phyloP scores from a whole-genome alignment of 2,797 vertebrate genomes.

The Coregonus ussuriensis region DNA sequence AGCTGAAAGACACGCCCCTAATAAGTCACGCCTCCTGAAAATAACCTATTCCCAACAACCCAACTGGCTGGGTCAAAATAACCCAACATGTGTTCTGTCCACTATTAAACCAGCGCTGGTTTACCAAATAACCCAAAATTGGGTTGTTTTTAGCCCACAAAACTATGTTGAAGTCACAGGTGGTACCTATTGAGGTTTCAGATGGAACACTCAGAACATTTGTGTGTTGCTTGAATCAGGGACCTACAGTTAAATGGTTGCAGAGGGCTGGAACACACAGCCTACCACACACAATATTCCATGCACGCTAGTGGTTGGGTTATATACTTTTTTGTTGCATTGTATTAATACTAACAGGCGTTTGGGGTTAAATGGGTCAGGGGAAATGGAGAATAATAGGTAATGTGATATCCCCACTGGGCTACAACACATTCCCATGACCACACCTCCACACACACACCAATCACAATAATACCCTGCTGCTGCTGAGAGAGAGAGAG shows the following conservation, averaged over 20 bases:
- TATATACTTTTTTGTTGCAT: not conserved
- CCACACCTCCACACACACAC: constrained; percentile 17
- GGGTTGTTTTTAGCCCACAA: no score
- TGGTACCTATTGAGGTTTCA: not conserved
- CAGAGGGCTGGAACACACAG: constrained; percentile 17
- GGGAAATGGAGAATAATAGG: constrained; percentile 42
- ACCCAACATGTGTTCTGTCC: no score
- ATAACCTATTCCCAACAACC: no score
- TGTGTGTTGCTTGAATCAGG: not conserved
- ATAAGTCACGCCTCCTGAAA: no score
- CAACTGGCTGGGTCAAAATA: no score
- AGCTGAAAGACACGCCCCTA: no score
- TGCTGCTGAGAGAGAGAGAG: not conserved
- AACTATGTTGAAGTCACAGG: not conserved
- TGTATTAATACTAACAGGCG: constrained; percentile 21
- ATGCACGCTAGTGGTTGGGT: not conserved
- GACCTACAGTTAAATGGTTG: not conserved
- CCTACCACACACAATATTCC: no score
- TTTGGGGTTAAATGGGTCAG: constrained; percentile 34
- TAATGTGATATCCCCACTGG: constrained; percentile 37
- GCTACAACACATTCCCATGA: constrained; percentile 41
- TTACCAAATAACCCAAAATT: no score
- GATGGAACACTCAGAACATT: not conserved
- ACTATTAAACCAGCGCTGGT: no score
- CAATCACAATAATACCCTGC: constrained; percentile 35